Evolutionary conservation across 2,888 invertebrate genomes (phyloP).

Genomic region (Erebia palarica): DNA sequence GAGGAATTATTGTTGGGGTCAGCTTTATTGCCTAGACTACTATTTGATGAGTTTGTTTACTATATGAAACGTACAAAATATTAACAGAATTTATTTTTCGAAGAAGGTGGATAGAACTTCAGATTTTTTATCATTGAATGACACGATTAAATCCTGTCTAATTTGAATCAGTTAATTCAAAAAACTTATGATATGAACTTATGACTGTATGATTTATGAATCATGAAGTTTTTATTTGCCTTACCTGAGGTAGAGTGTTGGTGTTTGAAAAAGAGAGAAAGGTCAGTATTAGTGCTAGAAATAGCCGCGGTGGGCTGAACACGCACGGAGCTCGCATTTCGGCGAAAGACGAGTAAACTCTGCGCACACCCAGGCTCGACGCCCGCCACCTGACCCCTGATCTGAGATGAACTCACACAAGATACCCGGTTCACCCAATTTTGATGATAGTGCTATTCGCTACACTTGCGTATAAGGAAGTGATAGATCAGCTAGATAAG

Average conservation of each 20-base stretch:
- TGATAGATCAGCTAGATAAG: constrained; percentile 45
- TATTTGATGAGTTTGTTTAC: too few species aligned
- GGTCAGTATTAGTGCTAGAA: constrained; percentile 29
- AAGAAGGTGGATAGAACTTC: too few species aligned
- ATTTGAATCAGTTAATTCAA: too few species aligned
- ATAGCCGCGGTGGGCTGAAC: constrained; percentile 44
- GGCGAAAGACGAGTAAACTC: constrained; percentile 55
- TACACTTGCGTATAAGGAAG: constrained; percentile 61
- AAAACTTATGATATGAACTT: too few species aligned
- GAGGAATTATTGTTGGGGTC: too few species aligned
- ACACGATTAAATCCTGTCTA: too few species aligned
- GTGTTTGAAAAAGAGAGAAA: constrained; percentile 18
- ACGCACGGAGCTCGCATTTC: constrained; percentile 62
- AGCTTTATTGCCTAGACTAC: too few species aligned
- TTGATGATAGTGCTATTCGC: constrained; percentile 63
- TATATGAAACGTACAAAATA: too few species aligned
- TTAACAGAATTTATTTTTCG: too few species aligned
- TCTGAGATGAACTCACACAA: constrained; percentile 68
- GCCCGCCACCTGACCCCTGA: constrained; percentile 69
- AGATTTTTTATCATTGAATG: too few species aligned
- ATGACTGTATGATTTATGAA: too few species aligned
- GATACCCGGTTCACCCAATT: constrained; percentile 79
- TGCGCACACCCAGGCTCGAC: constrained; percentile 62
- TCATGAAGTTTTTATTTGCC: constrained; percentile 3
- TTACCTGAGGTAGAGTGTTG: constrained; percentile 35